Base-by-base conservation (phyloP, 1,140 invertebrate species). In the Palaemon carinicauda region DNA sequence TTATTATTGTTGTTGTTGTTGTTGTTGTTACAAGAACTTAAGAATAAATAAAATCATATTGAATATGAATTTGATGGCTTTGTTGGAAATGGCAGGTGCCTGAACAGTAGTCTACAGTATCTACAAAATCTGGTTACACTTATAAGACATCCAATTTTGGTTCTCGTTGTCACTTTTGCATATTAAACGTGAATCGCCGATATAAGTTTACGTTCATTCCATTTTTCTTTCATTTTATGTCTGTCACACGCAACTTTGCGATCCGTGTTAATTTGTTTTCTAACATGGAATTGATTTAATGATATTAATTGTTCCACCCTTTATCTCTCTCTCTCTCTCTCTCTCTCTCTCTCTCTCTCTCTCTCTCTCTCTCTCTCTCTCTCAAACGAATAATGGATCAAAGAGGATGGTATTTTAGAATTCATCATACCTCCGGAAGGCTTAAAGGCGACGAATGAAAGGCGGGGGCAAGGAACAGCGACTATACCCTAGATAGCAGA, bases 291-390 rank as follows among this genome's bases (percentile, higher is more conserved):
- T 73, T 27, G 31, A 73, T 73, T 73, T 17, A 29, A 33, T 73
- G n/a, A 33, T 29, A 31, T 24, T 19, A 10, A 24, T 27, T 69
- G n/a, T 69, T 27, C 29, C 69, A 31, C 69, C 33, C 69, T 73
- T 33, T 73, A 27, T 73, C 69, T 73, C 69, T 73, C 69, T 73
- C 69, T 73, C 69, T 73, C 69, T 73, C 69, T 73, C 69, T 73
- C 69, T 73, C 69, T 73, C 69, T 73, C 69, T 73, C 69, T 24
- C 27, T 29, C 27, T n/a, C n/a, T n/a, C n/a, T n/a, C n/a, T n/a
- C n/a, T 27, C 69, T 24, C 69, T 73, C 69, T 73, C 27, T 73
- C 69, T 24, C 69, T 73, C 69, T 73, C 21, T 73, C 27, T n/a
- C n/a, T n/a, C n/a, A n/a, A n/a, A n/a, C n/a, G n/a, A n/a, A n/a